A percentile compares a stretch with the other conserved stretches of the same genome.
Evolutionary conservation across 2,888 invertebrate genomes (phyloP).

Genomic region (Lycocerus yunnanus): DNA sequence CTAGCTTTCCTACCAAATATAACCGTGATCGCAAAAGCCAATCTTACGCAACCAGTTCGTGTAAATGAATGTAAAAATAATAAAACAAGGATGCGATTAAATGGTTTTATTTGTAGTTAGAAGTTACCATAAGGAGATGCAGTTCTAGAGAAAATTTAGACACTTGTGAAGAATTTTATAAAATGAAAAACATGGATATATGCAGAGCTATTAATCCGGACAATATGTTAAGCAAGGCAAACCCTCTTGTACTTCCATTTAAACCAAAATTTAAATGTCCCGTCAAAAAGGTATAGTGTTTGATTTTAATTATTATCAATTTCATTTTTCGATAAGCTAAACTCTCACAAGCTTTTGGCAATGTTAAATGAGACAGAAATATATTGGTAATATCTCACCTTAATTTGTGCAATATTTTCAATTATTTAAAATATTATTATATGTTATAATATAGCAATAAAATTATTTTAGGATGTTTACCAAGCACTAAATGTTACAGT

Average conservation of each 20-base stretch:
- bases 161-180: not conserved
- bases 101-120: not conserved
- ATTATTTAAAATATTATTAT: no score
- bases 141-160: not conserved
- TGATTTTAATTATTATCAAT: no score
- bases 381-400: no score
- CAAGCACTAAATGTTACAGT: not conserved
- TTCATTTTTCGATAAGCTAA: no score
- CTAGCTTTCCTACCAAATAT: not conserved
- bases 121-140: not conserved
- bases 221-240: not conserved
- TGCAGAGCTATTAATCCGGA: not conserved
- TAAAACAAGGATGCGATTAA: rapidly evolving
- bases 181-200: not conserved
- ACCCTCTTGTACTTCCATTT: not conserved
- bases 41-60: not conserved
- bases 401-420: no score
- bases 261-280: not conserved
- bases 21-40: not conserved
- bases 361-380: no score
- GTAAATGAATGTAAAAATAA: not conserved
- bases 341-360: no score
- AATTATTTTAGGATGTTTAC: not conserved
- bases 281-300: not conserved
- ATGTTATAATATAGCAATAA: not conserved